Conservation (phyloP, 2,113 vertebrate species). For the Pangasianodon gigas region DNA sequence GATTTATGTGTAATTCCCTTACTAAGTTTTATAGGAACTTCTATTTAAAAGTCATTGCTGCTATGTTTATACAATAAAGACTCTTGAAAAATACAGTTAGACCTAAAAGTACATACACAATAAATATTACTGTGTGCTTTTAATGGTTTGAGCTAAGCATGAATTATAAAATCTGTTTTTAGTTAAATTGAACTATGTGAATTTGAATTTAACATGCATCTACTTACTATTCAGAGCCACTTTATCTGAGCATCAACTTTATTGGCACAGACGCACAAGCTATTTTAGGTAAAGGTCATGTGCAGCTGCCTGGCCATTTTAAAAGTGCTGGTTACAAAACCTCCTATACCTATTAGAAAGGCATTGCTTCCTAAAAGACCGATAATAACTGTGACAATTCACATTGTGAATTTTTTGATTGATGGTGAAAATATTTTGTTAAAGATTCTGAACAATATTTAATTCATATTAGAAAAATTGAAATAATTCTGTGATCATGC, state of each 20-base stretch:
- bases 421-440: too few species aligned
- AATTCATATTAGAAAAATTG: background rate
- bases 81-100: background rate
- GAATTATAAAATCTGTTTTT: background rate
- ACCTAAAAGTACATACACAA: background rate
- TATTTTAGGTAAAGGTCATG: conserved; percentile 55
- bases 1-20: background rate
- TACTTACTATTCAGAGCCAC: background rate
- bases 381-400: background rate
- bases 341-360: background rate
- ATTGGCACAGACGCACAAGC: background rate
- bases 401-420: too few species aligned
- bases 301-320: conserved; percentile 34
- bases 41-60: background rate
- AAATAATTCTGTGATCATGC: background rate
- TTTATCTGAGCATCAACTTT: conserved; percentile 1
- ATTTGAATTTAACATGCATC: background rate
- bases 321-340: conserved; percentile 29
- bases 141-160: background rate
- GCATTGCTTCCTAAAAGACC: background rate
- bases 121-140: background rate
- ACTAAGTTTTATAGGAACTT: background rate
- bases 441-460: background rate
- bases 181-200: background rate
- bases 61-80: background rate